Conservation (phyloP, 2,888 invertebrate species). For the Epicampocera succincta region DNA sequence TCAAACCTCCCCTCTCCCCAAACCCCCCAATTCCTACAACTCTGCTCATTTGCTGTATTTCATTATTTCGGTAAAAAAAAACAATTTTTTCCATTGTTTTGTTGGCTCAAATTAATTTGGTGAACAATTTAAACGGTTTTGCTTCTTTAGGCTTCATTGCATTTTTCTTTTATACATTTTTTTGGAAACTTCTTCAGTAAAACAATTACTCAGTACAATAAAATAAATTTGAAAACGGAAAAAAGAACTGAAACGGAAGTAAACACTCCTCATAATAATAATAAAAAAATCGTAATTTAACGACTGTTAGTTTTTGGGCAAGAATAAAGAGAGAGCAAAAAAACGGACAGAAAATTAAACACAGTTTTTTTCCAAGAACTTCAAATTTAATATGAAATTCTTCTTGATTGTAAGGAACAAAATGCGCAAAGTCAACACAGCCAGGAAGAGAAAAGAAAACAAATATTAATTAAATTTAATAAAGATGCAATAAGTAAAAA, state of each 20-base stretch:
- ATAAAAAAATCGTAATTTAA: conserved; percentile 54
- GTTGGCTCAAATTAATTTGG: conserved; percentile 31
- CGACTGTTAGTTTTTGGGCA: conserved; percentile 51
- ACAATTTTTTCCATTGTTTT: neutral
- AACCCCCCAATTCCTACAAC: neutral
- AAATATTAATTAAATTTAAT: conserved; percentile 55
- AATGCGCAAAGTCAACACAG: conserved; percentile 26
- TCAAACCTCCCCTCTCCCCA: no score
- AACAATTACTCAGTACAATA: conserved; percentile 48
- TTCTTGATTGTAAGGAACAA: neutral
- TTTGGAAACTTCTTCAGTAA: conserved; percentile 53
- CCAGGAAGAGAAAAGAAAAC: neutral
- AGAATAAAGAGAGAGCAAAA: neutral
- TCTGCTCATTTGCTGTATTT: neutral
- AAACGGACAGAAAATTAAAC: conserved; percentile 28
- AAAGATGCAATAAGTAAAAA: conserved; percentile 26
- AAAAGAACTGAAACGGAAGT: conserved; percentile 58
- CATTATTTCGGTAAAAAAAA: conserved; percentile 4
- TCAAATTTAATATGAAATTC: conserved; percentile 51
- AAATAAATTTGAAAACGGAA: conserved; percentile 34
- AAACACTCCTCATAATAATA: conserved; percentile 63
- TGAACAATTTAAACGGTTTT: conserved; percentile 36
- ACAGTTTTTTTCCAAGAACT: conserved; percentile 52
- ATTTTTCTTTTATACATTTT: conserved; percentile 26
- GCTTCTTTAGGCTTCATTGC: conserved; percentile 50